A percentile compares a stretch with the other conserved stretches of the same genome.
These are phyloP conservation scores for Coturnix japonica DNA, from an alignment of 2,113 vertebrate species.

Conservation along the genomic window DNA sequence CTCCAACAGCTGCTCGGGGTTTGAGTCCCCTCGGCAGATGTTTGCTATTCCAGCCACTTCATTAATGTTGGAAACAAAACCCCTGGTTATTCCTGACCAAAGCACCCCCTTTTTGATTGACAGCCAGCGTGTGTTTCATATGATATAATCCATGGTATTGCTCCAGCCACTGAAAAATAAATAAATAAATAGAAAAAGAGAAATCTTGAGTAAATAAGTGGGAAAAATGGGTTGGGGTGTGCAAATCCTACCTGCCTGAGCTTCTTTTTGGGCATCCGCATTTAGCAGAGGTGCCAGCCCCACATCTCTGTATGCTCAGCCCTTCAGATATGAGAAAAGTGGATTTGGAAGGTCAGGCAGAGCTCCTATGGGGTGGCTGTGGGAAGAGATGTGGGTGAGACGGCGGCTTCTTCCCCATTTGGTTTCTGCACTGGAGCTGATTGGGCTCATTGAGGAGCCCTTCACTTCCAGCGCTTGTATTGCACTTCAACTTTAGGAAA, in stretches of 20 bases:
- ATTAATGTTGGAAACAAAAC: constrained; percentile 81
- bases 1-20: constrained; percentile 79
- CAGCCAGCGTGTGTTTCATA: constrained; percentile 75
- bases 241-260: neutral
- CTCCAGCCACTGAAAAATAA: neutral
- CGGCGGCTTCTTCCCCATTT: rapidly evolving
- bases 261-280: neutral
- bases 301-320: neutral
- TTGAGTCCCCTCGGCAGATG: constrained; percentile 79
- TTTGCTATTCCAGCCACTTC: constrained; percentile 78
- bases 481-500: neutral
- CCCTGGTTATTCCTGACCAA: constrained; percentile 71
- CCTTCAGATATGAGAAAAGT: neutral
- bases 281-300: neutral
- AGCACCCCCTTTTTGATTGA: constrained; percentile 72
- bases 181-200: neutral
- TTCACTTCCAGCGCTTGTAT: neutral
- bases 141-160: neutral
- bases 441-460: neutral
- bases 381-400: rapidly evolving
- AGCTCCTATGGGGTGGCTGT: neutral
- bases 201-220: neutral
- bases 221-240: rapidly evolving
- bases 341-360: neutral
- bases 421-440: neutral